A percentile compares a stretch with the other conserved stretches of the same genome.
phyloP scores from a whole-genome alignment of 2,888 invertebrate genomes.

The Drosophila putrida region DNA sequence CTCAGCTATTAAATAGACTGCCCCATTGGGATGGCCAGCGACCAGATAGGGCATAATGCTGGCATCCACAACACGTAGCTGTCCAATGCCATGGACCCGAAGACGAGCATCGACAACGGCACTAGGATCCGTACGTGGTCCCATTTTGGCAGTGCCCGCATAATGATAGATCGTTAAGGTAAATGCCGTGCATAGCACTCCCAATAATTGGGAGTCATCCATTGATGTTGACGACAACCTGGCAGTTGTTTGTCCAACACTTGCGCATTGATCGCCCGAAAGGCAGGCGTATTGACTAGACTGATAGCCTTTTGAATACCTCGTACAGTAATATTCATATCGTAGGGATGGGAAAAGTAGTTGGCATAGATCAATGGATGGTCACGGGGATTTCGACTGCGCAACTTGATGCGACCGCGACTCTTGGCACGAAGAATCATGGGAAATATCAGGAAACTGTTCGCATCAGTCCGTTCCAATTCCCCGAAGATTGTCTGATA shows the following conservation, averaged over 20 bases:
- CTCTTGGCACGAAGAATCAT: constrained; percentile 89
- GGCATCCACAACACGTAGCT: constrained; percentile 87
- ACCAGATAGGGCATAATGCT: constrained; percentile 87
- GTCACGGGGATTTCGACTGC: constrained; percentile 87
- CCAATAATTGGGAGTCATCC: constrained; percentile 88
- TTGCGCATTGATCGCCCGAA: constrained; percentile 86
- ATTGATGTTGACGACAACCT: constrained; percentile 86
- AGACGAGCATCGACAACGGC: constrained; percentile 89
- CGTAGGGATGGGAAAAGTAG: constrained; percentile 88
- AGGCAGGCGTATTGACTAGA: constrained; percentile 86
- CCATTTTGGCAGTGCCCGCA: constrained; percentile 89
- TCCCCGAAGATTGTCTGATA: constrained; percentile 85
- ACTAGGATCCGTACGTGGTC: constrained; percentile 86
- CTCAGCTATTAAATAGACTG: constrained; percentile 87
- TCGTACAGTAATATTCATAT: constrained; percentile 88
- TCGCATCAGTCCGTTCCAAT: constrained; percentile 61
- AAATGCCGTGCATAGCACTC: constrained; percentile 88
- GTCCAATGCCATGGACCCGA: constrained; percentile 86
- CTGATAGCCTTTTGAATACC: constrained; percentile 87
- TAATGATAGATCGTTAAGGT: constrained; percentile 89
- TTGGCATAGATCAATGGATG: constrained; percentile 90
- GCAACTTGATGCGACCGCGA: constrained; percentile 88
- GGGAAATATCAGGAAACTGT: constrained; percentile 87
- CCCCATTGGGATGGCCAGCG: constrained; percentile 87
- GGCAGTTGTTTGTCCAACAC: constrained; percentile 87